Percentiles rank a stretch among this genome's conserved stretches.
phyloP scores from a whole-genome alignment of 1,140 invertebrate species.

The Aphaenogaster floridana region DNA sequence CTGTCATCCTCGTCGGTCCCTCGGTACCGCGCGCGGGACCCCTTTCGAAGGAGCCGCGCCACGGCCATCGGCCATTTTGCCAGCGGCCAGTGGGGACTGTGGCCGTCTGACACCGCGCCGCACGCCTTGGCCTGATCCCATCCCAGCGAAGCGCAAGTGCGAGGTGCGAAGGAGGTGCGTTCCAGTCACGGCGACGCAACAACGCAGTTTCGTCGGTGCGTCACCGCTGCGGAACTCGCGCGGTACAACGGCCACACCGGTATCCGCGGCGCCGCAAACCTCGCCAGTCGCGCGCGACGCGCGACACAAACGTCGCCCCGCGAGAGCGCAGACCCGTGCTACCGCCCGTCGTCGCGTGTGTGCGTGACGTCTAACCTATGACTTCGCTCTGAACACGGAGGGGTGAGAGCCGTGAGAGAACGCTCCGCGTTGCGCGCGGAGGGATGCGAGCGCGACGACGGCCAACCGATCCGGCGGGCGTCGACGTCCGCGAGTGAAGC shows the following conservation, averaged over 20 bases:
- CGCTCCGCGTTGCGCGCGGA: background rate
- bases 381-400: background rate
- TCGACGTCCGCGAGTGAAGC: background rate
- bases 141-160: no score
- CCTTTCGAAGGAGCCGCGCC: constrained; percentile 12
- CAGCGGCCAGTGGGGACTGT: background rate
- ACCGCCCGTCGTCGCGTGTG: constrained; percentile 18
- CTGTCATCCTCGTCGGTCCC: background rate
- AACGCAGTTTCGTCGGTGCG: constrained; percentile 21
- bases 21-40: background rate
- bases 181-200: constrained; percentile 21
- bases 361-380: constrained; percentile 62
- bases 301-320: background rate
- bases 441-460: constrained; percentile 21
- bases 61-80: constrained; percentile 53
- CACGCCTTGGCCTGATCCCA: background rate
- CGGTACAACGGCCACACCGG: background rate
- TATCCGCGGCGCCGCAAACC: background rate
- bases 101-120: constrained; percentile 32
- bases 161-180: background rate
- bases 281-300: constrained; percentile 4
- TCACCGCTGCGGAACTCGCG: background rate
- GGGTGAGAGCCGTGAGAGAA: background rate
- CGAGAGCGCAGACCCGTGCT: constrained; percentile 3
- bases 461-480: background rate